These are phyloP conservation scores for Herpailurus yagouaroundi DNA, from an alignment of 2,113 vertebrate species.

Conservation along the genomic window DNA sequence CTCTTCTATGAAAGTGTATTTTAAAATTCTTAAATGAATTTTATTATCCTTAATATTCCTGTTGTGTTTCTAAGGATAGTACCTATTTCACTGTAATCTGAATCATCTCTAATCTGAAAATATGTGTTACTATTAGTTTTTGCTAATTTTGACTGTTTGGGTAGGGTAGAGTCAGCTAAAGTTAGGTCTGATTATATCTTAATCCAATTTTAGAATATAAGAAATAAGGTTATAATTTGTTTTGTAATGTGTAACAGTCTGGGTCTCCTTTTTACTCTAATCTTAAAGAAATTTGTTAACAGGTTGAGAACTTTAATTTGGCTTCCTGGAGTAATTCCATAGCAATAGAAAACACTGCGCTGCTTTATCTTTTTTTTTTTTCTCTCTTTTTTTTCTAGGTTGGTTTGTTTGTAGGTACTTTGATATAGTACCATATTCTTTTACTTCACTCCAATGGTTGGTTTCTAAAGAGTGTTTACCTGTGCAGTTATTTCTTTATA, in stretches of 20 bases:
- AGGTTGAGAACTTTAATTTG: not conserved
- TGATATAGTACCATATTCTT: not conserved
- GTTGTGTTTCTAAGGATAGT: not conserved
- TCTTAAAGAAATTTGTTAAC: not conserved
- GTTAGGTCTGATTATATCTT: not conserved
- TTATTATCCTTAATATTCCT: conserved; percentile 18
- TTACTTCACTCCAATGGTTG: not conserved
- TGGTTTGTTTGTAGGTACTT: not conserved
- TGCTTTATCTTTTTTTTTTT: not conserved
- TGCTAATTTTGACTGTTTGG: not conserved
- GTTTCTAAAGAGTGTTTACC: not conserved
- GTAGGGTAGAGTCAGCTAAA: not conserved
- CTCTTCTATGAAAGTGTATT: not conserved
- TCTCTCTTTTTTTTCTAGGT: not conserved
- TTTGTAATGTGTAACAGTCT: not conserved
- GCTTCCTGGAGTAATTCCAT: not conserved
- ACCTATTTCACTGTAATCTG: not conserved
- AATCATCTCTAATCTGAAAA: not conserved
- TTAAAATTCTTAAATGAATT: conserved; percentile 19
- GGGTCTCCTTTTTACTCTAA: not conserved
- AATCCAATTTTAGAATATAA: conserved; percentile 4
- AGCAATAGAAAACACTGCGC: not conserved
- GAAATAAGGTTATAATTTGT: not conserved
- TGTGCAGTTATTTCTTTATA: not conserved
- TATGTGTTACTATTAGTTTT: not conserved